Evolutionary conservation across 2,113 vertebrate genomes (phyloP), one percentile per base, ranked within the genome.

Genomic region (Oceanodroma tethys): DNA sequence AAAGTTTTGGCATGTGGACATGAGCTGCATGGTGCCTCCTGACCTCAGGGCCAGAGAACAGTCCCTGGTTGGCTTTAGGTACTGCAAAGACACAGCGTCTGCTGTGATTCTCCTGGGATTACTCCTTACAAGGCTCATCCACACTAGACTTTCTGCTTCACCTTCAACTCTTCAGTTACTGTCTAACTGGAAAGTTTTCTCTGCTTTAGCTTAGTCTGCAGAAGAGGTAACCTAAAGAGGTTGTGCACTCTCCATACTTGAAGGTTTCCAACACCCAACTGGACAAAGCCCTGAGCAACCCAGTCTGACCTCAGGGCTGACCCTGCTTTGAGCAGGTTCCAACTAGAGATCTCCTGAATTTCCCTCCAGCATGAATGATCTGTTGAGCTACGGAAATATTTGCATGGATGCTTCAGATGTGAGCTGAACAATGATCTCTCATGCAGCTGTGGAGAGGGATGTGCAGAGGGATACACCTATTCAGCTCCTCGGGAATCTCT

Each of bases 71-170:
- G 32, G 23, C 43, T 73, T 86, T 20, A 53, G n/a, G 21, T 65
- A 25, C 38, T 38, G 13, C 36, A 34, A 74, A 95, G 19, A 38
- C 26, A 40, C 22, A 34, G 9, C 0, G 0, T 9, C 38, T 23
- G 8, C 36, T 79, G 34, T 16, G 22, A 62, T 73, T 56, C 29
- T 62, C 9, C n/a, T 82, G 25, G 32, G 22, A 81, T 40, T 85
- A n/a, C 48, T 65, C 40, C 71, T 90, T 15, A 34, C 34, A 47
- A 72, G 36, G 43, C 12, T 58, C 34, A 82, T 76, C 27, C 19
- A 83, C 27, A 14, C 5, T 26, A 52, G 62, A 53, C 9, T 45
- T 60, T 13, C 66, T 68, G 36, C 30, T 72, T 81, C 27, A 59
- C 15, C n/a, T 81, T 67, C 58, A 93, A 6, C 29, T 86, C 38